A percentile compares a stretch with the other conserved stretches of the same genome.
These are phyloP conservation scores for Ciconia boyciana DNA, from an alignment of 2,113 vertebrate genomes.

Conservation along the genomic window DNA sequence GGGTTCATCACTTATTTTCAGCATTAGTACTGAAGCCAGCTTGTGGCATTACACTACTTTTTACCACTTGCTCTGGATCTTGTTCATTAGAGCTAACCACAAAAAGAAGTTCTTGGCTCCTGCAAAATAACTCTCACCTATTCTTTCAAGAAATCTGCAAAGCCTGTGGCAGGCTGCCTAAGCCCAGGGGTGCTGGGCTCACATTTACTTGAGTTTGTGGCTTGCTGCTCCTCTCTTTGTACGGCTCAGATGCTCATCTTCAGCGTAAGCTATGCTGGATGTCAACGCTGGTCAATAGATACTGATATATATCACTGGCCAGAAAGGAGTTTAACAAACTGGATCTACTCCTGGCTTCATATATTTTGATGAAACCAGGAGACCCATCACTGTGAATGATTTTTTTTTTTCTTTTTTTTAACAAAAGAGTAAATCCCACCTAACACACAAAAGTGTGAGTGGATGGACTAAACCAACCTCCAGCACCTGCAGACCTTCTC, in stretches of 20 bases:
- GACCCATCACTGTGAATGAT: accelerated
- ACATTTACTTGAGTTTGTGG: background rate
- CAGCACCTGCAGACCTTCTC: background rate
- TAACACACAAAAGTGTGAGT: accelerated
- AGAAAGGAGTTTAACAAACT: background rate
- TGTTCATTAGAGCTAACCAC: background rate
- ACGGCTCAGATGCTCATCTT: background rate
- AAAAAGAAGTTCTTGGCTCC: background rate
- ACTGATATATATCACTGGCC: accelerated
- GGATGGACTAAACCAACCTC: too few relatives aligned
- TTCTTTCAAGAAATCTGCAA: background rate
- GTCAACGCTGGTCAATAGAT: background rate
- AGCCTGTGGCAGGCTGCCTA: background rate
- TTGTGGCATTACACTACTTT: background rate
- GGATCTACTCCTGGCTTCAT: background rate
- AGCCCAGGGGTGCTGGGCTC: background rate
- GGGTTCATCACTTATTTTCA: background rate
- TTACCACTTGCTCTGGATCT: background rate
- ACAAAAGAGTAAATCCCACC: background rate
- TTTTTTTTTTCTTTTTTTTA: background rate
- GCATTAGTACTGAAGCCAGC: background rate
- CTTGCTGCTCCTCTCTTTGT: background rate
- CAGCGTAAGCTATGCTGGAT: background rate
- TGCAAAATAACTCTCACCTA: background rate
- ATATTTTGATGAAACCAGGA: background rate